Conservation (phyloP, 1,140 invertebrate species). For the Heliconius nattereri region DNA sequence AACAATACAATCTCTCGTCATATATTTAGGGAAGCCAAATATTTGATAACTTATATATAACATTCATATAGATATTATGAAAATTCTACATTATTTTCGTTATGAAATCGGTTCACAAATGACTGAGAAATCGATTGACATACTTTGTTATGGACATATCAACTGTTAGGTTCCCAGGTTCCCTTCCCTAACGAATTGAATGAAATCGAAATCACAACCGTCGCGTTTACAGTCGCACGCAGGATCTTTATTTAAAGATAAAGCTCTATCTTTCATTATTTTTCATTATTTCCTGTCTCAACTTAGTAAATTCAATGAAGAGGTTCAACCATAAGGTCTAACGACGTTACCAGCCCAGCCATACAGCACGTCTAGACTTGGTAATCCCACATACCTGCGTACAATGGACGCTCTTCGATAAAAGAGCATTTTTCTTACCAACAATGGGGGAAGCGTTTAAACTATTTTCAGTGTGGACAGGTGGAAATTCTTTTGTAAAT, state of each 20-base stretch:
- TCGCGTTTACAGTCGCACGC: too few species aligned
- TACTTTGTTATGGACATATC: too few species aligned
- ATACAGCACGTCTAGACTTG: constrained; percentile 55
- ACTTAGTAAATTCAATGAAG: not conserved
- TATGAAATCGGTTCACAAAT: too few species aligned
- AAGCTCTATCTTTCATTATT: not conserved
- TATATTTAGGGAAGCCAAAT: not conserved
- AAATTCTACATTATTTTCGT: too few species aligned
- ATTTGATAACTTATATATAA: constrained; percentile 1
- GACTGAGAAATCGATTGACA: too few species aligned
- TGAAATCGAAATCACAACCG: too few species aligned
- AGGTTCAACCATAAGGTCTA: constrained; percentile 9
- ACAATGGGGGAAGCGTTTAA: constrained; percentile 40
- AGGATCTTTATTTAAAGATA: not conserved
- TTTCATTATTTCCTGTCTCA: not conserved
- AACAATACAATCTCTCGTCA: constrained; percentile 1
- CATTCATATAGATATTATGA: not conserved
- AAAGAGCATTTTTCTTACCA: constrained; percentile 51
- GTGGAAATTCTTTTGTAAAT: constrained; percentile 1
- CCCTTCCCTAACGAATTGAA: too few species aligned
- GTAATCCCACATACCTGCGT: constrained; percentile 63
- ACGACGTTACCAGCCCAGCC: constrained; percentile 13
- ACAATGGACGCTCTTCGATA: constrained; percentile 46
- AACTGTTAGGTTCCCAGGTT: too few species aligned
- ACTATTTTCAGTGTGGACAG: constrained; percentile 23